A percentile compares a stretch with the other conserved stretches of the same genome.
These are phyloP conservation scores for Seriola aureovittata DNA, from an alignment of 2,113 vertebrate genomes.

Conservation along the genomic window DNA sequence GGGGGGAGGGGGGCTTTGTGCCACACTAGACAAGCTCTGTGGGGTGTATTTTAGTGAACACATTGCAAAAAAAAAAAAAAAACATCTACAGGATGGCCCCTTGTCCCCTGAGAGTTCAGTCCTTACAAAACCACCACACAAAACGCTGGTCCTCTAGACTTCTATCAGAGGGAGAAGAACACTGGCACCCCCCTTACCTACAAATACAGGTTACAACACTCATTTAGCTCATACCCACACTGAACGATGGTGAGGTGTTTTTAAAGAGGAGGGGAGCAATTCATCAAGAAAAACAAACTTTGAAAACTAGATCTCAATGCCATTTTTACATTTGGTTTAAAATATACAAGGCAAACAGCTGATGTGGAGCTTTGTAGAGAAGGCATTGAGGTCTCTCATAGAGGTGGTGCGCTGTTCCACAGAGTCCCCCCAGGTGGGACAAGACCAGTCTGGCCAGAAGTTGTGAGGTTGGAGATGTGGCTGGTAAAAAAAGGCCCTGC, in stretches of 20 bases:
- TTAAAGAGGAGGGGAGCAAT: constrained; percentile 35
- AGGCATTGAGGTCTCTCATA: constrained; percentile 66
- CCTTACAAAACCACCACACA: constrained; percentile 58
- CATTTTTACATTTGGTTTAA: constrained; percentile 71
- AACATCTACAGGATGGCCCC: constrained; percentile 58
- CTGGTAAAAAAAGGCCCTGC: constrained; percentile 24
- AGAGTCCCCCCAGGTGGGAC: constrained; percentile 52
- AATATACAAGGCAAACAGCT: constrained; percentile 76
- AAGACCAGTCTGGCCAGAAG: constrained; percentile 57
- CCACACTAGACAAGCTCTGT: constrained; percentile 51
- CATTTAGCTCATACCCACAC: constrained; percentile 42
- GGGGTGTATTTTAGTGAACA: constrained; percentile 38
- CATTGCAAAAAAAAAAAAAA: constrained; percentile 46
- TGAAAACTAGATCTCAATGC: constrained; percentile 62
- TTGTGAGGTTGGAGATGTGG: constrained; percentile 48
- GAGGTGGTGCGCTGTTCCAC: constrained; percentile 63
- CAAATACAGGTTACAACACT: constrained; percentile 44
- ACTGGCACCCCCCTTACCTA: constrained; percentile 34
- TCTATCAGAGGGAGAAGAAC: constrained; percentile 56
- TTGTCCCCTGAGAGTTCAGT: constrained; percentile 79
- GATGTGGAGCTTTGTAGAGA: constrained; percentile 68
- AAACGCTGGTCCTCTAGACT: constrained; percentile 48
- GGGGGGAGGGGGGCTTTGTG: constrained; percentile 36
- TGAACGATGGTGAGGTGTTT: constrained; percentile 38
- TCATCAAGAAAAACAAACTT: constrained; percentile 29